Conservation (phyloP, 2,888 invertebrate genomes). For the Callyntrura guangdongensis region DNA sequence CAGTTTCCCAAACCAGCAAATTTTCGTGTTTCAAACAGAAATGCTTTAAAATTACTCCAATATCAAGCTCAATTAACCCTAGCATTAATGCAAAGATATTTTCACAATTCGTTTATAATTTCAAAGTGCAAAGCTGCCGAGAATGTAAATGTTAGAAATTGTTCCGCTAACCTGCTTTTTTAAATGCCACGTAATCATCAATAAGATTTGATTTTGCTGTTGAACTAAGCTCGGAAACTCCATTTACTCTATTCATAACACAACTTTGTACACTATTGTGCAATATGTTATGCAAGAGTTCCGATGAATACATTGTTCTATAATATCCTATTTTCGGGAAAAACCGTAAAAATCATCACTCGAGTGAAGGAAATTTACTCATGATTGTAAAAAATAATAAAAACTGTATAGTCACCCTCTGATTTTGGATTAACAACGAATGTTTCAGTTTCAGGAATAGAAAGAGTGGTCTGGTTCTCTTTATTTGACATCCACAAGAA, state of each 20-base stretch:
- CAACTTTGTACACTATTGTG: neutral
- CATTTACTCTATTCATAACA: neutral
- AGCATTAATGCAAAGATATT: neutral
- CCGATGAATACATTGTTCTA: slow-evolving; percentile 73
- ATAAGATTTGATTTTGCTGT: slow-evolving; percentile 74
- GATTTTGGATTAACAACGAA: slow-evolving; percentile 81
- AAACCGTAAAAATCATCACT: neutral
- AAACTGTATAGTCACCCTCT: slow-evolving; percentile 68
- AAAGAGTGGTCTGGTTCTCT: slow-evolving; percentile 33
- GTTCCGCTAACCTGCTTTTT: slow-evolving; percentile 35
- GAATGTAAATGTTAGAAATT: neutral
- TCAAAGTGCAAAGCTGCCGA: neutral
- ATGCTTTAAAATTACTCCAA: neutral
- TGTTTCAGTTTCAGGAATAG: slow-evolving; percentile 63
- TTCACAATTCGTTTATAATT: neutral
- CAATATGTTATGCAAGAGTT: slow-evolving; percentile 70
- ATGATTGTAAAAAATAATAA: neutral
- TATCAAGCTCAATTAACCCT: neutral
- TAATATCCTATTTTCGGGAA: slow-evolving; percentile 71
- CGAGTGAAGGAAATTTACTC: too few species aligned
- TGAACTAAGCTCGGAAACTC: slow-evolving; percentile 39
- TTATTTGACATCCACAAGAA: slow-evolving; percentile 72
- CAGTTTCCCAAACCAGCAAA: slow-evolving; percentile 58
- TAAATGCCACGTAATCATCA: slow-evolving; percentile 78
- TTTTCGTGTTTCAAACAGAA: slow-evolving; percentile 10